These are phyloP conservation scores for Naso thynnoides DNA, from an alignment of 2,797 vertebrate species.

Conservation along the genomic window DNA sequence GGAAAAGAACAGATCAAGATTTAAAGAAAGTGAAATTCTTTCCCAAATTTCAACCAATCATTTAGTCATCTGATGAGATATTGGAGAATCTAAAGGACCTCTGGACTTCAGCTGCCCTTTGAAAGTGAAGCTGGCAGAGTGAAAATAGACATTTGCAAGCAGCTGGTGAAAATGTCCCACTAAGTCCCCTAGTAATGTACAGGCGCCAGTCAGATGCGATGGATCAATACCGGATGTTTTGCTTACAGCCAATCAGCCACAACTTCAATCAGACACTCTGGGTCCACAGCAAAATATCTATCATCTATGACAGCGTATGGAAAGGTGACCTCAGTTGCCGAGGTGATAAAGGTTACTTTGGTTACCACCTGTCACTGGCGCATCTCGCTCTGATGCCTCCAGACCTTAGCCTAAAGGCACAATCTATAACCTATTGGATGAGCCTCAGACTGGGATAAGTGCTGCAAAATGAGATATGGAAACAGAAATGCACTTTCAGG, in stretches of 20 bases:
- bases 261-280: slow-evolving; percentile 64
- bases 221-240: slow-evolving; percentile 67
- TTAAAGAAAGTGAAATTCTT: background rate
- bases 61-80: background rate
- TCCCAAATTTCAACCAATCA: background rate
- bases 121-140: background rate
- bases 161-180: slow-evolving; percentile 33
- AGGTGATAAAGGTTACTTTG: slow-evolving; percentile 81
- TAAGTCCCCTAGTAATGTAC: slow-evolving; percentile 6
- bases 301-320: slow-evolving; percentile 75
- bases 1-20: slow-evolving; percentile 1
- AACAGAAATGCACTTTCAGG: slow-evolving; percentile 62
- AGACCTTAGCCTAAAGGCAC: slow-evolving; percentile 65
- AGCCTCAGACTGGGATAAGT: slow-evolving; percentile 62
- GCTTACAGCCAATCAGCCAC: slow-evolving; percentile 68
- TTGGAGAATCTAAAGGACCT: background rate
- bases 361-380: slow-evolving; percentile 77
- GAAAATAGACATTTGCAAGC: slow-evolving; percentile 7
- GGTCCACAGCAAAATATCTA: slow-evolving; percentile 63
- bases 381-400: slow-evolving; percentile 70
- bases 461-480: slow-evolving; percentile 75
- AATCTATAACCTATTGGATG: slow-evolving; percentile 76
- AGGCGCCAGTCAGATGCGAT: slow-evolving; percentile 45
- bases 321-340: slow-evolving; percentile 74
- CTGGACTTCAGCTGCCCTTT: background rate